These are phyloP conservation scores for Neocloeon triangulifer DNA, from an alignment of 1,140 invertebrate genomes.

Conservation along the genomic window DNA sequence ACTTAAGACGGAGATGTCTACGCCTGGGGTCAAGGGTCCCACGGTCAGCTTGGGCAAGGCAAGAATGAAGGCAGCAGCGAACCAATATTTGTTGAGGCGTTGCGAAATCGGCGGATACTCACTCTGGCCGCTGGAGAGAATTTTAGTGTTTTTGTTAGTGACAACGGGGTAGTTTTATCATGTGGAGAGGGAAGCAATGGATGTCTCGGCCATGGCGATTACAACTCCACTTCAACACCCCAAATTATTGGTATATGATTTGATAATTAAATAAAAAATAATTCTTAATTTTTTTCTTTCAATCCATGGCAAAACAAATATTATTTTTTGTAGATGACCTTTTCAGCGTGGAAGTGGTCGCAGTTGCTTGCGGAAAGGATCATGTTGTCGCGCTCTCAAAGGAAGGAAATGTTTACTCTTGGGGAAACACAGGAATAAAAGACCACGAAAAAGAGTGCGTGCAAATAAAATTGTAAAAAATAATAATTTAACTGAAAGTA, in stretches of 20 bases:
- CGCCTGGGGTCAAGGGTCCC: constrained; percentile 42
- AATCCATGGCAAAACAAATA: too few species aligned
- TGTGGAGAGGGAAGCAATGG: constrained; percentile 41
- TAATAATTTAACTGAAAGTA: too few species aligned
- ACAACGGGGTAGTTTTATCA: constrained; percentile 42
- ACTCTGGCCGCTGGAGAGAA: constrained; percentile 30
- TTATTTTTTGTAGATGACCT: constrained; percentile 15
- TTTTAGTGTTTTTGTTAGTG: constrained; percentile 39
- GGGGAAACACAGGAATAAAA: too few species aligned
- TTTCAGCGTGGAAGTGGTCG: constrained; percentile 33
- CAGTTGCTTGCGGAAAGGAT: constrained; percentile 34
- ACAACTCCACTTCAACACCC: constrained; percentile 28
- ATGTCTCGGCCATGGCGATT: constrained; percentile 43
- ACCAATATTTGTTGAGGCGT: too few species aligned
- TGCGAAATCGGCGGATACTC: constrained; percentile 33
- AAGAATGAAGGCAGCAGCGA: constrained; percentile 24
- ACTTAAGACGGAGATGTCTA: constrained; percentile 33
- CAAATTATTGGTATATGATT: constrained; percentile 30
- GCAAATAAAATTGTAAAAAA: too few species aligned
- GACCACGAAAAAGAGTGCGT: too few species aligned
- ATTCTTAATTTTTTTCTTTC: constrained; percentile 2
- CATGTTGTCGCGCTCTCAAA: constrained; percentile 39
- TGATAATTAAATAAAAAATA: too few species aligned
- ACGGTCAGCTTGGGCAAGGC: constrained; percentile 44
- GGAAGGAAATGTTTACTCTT: constrained; percentile 39